These are phyloP conservation scores for Calidris pygmaea DNA, from an alignment of 2,113 vertebrate genomes.

Conservation along the genomic window DNA sequence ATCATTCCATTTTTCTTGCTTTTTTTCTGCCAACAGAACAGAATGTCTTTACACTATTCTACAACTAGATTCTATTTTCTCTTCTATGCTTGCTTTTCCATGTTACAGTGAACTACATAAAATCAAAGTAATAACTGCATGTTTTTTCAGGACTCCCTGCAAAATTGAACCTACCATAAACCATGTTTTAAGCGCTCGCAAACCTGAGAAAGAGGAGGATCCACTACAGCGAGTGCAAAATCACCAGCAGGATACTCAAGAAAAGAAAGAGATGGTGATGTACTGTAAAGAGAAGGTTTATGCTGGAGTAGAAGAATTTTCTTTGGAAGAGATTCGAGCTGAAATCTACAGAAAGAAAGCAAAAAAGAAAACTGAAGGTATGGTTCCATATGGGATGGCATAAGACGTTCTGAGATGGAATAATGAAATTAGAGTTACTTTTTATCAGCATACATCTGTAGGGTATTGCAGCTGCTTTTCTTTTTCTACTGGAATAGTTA, in stretches of 20 bases:
- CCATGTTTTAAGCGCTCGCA: constrained; percentile 84
- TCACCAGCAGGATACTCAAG: constrained; percentile 74
- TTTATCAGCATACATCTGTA: not conserved
- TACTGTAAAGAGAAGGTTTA: constrained; percentile 93
- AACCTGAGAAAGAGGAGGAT: constrained; percentile 83
- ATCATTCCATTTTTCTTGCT: not conserved
- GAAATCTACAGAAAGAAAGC: constrained; percentile 86
- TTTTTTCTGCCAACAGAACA: not conserved
- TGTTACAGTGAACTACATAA: too few species aligned
- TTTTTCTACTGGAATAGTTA: not conserved
- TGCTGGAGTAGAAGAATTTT: constrained; percentile 90
- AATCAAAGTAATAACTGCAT: not conserved
- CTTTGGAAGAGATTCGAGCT: constrained; percentile 92
- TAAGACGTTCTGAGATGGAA: not conserved
- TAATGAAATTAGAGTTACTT: not conserved
- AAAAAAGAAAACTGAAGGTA: constrained; percentile 71
- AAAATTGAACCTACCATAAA: constrained; percentile 92
- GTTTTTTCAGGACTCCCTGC: constrained; percentile 87
- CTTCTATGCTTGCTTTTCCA: not conserved
- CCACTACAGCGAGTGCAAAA: constrained; percentile 87
- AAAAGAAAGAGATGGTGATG: constrained; percentile 83
- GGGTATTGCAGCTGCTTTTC: not conserved
- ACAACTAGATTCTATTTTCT: not conserved
- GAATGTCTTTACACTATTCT: not conserved
- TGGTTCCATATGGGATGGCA: not conserved